phyloP scores from a whole-genome alignment of 2,888 invertebrate species.

The Ryuthela nishihirai region DNA sequence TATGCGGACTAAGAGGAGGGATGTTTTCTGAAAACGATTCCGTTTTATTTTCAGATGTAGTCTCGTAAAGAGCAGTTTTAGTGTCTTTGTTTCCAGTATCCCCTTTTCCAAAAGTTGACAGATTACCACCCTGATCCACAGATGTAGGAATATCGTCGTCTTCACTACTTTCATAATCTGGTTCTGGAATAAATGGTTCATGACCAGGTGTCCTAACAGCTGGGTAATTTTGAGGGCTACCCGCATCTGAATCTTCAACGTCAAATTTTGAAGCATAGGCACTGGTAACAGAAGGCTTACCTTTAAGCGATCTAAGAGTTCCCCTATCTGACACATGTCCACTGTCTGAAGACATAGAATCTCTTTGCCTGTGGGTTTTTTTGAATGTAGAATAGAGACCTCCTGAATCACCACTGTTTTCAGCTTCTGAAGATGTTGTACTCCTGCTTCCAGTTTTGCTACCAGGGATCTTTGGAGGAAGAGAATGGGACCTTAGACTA shows the following conservation, averaged over 20 bases:
- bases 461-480: conserved; percentile 33
- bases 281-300: conserved; percentile 27
- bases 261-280: conserved; percentile 36
- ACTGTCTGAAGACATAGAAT: conserved; percentile 37
- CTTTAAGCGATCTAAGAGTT: conserved; percentile 29
- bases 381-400: conserved; percentile 32
- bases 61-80: neutral
- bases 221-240: conserved; percentile 34
- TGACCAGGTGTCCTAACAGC: conserved; percentile 22
- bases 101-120: conserved; percentile 37
- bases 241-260: conserved; percentile 32
- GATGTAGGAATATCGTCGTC: conserved; percentile 57
- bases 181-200: conserved; percentile 79
- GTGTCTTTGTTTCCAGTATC: neutral
- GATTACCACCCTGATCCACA: conserved; percentile 25
- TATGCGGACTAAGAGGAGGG: conserved; percentile 25
- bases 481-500: conserved; percentile 36
- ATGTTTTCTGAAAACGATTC: neutral
- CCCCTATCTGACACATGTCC: conserved; percentile 36
- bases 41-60: conserved; percentile 21
- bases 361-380: conserved; percentile 26
- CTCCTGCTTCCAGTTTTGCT: conserved; percentile 21
- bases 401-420: conserved; percentile 38
- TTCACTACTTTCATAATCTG: conserved; percentile 77
- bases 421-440: conserved; percentile 35